Percentiles rank a stretch among this genome's conserved stretches.
Conservation (phyloP, 2,797 vertebrate species). For the Acipenser oxyrinchus region DNA sequence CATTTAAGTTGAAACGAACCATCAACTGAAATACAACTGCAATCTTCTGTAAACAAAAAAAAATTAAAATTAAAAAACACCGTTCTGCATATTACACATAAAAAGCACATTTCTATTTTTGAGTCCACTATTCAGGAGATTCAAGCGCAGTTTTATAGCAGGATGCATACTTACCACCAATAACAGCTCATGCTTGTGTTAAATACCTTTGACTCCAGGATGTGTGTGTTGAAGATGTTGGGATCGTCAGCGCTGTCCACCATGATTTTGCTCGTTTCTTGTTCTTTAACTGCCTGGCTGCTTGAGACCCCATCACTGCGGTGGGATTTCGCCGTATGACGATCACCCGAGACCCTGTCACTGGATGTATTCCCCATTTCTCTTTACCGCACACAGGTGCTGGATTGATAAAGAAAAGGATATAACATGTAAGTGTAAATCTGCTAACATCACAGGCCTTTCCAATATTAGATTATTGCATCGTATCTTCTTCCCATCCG, state of each 20-base stretch:
- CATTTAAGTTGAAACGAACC: no score
- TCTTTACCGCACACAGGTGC: not conserved
- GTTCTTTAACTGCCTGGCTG: slow-evolving; percentile 67
- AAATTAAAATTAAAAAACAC: no score
- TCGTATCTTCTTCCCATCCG: no score
- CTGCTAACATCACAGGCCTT: no score
- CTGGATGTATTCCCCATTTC: slow-evolving; percentile 87
- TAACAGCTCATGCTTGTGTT: not conserved
- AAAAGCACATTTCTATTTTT: no score
- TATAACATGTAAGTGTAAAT: no score
- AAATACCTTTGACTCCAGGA: slow-evolving; percentile 76
- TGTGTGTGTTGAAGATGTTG: slow-evolving; percentile 79
- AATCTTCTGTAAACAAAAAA: no score
- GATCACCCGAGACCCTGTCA: slow-evolving; percentile 75
- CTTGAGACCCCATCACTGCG: slow-evolving; percentile 66
- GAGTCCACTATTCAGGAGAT: not conserved
- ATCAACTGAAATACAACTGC: no score
- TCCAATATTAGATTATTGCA: no score
- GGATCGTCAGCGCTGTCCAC: slow-evolving; percentile 93
- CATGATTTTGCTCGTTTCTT: slow-evolving; percentile 77
- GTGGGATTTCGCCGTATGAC: slow-evolving; percentile 78
- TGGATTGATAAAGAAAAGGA: no score
- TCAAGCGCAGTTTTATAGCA: not conserved
- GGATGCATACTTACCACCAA: not conserved
- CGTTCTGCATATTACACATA: no score